Conservation (phyloP, 1,140 invertebrate species). For the Mercenaria mercenaria region DNA sequence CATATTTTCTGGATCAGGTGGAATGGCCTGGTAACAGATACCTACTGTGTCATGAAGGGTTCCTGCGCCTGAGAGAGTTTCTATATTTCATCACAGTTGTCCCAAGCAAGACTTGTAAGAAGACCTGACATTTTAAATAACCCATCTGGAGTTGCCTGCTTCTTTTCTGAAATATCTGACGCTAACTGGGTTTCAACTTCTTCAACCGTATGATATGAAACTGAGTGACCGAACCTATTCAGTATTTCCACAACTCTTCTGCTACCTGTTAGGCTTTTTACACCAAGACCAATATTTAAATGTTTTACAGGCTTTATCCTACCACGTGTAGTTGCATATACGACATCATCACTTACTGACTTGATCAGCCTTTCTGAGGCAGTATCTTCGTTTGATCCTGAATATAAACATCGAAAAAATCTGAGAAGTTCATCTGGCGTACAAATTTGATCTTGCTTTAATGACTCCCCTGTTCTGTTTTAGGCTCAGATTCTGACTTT, state of each 20-base stretch:
- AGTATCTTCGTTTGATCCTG: neutral
- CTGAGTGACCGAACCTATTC: neutral
- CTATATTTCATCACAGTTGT: conserved; percentile 5
- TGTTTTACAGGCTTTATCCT: neutral
- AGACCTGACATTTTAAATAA: neutral
- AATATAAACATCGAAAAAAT: neutral
- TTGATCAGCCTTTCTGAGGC: neutral
- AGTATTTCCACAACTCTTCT: neutral
- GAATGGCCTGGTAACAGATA: conserved; percentile 1
- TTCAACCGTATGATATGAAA: neutral
- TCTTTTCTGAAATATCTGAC: neutral
- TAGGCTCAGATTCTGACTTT: neutral
- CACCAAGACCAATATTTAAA: neutral
- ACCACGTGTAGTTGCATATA: neutral
- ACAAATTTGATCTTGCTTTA: neutral
- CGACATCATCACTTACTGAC: conserved; percentile 11
- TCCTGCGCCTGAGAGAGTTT: conserved; percentile 9
- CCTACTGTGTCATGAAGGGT: conserved; percentile 46
- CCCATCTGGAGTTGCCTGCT: neutral
- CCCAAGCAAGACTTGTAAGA: neutral
- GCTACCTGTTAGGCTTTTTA: neutral
- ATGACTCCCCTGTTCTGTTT: neutral
- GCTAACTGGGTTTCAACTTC: neutral
- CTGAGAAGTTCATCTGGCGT: neutral
- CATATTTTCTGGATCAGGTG: neutral